Conservation (phyloP, 2,888 invertebrate species). For the Caenorhabditis sp. region DNA sequence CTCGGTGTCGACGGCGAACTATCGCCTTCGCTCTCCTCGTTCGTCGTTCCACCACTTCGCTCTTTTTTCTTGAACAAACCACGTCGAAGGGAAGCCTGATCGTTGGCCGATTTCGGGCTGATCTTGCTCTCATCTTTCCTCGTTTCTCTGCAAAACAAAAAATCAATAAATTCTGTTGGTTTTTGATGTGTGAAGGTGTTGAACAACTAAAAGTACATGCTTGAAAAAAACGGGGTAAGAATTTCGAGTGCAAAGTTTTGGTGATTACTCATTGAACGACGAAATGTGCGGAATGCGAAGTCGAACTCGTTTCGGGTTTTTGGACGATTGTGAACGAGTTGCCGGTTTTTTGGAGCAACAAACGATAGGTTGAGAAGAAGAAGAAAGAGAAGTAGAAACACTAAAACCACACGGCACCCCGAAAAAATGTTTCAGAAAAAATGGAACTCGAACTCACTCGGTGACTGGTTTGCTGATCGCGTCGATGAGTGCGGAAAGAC, state of each 20-base stretch:
- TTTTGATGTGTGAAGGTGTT: not conserved
- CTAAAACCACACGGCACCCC: not conserved
- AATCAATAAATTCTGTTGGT: not conserved
- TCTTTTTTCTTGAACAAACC: conserved; percentile 69
- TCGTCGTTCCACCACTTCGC: conserved; percentile 35
- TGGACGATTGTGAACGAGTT: conserved; percentile 28
- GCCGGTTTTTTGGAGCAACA: conserved; percentile 13
- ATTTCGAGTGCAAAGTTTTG: not conserved
- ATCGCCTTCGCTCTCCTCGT: conserved; percentile 63
- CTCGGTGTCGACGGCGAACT: conserved; percentile 68
- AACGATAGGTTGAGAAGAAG: conserved; percentile 9
- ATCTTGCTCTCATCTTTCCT: conserved; percentile 36
- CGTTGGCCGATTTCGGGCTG: conserved; percentile 3
- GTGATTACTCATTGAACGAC: conserved; percentile 27
- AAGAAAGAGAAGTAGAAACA: not conserved
- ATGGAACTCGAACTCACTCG: conserved; percentile 15
- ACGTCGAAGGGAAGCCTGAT: conserved; percentile 59
- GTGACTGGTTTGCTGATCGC: conserved; percentile 69
- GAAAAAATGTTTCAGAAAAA: not conserved
- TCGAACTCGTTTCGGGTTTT: conserved; percentile 29
- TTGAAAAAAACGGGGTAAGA: not conserved
- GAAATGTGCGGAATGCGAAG: conserved; percentile 38
- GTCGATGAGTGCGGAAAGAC: conserved; percentile 88
- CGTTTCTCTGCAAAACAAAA: conserved; percentile 23
- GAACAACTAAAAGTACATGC: not conserved